Percentiles rank a stretch among this genome's conserved stretches.
These are phyloP conservation scores for Drosophila leontia DNA, from an alignment of 1,140 invertebrate species.

Conservation along the genomic window DNA sequence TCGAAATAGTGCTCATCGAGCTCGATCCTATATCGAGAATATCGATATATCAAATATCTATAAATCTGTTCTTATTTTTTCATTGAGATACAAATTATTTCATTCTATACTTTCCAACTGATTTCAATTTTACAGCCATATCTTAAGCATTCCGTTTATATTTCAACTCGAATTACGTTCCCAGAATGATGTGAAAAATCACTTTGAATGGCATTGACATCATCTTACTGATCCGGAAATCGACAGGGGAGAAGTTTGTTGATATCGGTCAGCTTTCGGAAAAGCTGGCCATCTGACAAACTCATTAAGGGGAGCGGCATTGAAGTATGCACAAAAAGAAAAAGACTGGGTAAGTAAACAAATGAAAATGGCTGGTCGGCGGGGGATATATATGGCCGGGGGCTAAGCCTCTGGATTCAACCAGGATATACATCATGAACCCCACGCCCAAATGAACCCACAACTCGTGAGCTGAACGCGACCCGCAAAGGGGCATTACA, in stretches of 20 bases:
- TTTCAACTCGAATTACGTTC: neutral
- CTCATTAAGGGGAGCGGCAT: conserved; percentile 25
- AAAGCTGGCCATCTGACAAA: conserved; percentile 11
- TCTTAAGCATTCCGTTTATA: neutral
- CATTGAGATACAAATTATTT: too few relatives aligned
- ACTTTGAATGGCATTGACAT: neutral
- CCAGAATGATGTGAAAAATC: neutral
- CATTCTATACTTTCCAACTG: neutral
- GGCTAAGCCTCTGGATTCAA: neutral
- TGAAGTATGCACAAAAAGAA: conserved; percentile 54
- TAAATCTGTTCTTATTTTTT: neutral
- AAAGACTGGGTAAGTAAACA: conserved; percentile 6
- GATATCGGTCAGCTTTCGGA: conserved; percentile 15
- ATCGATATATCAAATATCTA: neutral
- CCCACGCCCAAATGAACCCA: conserved; percentile 2
- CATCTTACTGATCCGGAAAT: conserved; percentile 1
- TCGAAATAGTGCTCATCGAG: too few relatives aligned
- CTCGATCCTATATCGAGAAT: neutral
- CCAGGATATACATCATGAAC: conserved; percentile 11
- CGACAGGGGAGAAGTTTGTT: conserved; percentile 1
- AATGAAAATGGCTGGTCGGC: neutral
- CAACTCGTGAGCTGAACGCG: conserved; percentile 8
- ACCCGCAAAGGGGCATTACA: conserved; percentile 44
- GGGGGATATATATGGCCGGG: neutral
- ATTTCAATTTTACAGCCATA: neutral